phyloP scores from a whole-genome alignment of 2,113 vertebrate genomes.

The Lonchura striata region DNA sequence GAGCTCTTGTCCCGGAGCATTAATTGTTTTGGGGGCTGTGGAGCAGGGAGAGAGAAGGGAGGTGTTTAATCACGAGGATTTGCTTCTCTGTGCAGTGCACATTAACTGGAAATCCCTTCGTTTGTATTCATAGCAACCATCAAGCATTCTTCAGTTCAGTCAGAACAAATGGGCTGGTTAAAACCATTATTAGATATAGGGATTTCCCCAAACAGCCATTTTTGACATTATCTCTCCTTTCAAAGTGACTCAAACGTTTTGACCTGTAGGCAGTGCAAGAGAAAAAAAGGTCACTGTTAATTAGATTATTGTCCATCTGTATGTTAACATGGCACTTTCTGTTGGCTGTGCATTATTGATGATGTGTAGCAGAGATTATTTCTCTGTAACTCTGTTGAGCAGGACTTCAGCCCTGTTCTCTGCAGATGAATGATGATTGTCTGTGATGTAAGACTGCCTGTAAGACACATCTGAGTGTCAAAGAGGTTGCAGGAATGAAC shows the following conservation, averaged over 20 bases:
- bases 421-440: not conserved
- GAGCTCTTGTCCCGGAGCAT: not conserved
- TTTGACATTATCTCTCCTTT: not conserved
- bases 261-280: not conserved
- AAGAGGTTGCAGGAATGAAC: not conserved
- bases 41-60: not conserved
- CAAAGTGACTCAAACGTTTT: not conserved
- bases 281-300: not conserved
- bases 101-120: not conserved
- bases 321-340: not conserved
- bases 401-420: not conserved
- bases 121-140: not conserved
- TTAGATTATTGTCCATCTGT: not conserved
- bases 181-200: not conserved
- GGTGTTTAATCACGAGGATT: not conserved
- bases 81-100: not conserved
- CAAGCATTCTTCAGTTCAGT: not conserved
- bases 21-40: not conserved
- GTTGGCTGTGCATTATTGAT: not conserved
- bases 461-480: not conserved
- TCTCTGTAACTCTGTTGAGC: not conserved
- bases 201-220: not conserved
- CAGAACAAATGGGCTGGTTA: not conserved
- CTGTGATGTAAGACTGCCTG: not conserved
- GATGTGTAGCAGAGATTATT: not conserved